Conservation (phyloP, 2,797 vertebrate genomes). For the Brachyrhaphis roseni region DNA sequence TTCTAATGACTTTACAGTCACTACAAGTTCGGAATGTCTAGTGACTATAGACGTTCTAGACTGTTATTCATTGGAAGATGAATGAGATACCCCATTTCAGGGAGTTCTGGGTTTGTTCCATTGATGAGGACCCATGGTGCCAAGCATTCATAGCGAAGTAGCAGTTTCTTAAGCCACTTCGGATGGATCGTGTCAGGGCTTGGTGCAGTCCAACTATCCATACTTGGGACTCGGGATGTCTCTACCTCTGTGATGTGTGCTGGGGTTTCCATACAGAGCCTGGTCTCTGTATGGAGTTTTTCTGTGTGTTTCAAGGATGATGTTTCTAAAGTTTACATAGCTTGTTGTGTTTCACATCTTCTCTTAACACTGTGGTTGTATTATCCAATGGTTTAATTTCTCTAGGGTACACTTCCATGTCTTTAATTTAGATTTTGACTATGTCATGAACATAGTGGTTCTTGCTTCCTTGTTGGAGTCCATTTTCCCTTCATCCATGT, state of each 20-base stretch:
- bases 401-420: background rate
- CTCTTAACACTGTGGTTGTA: background rate
- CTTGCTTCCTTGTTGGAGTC: background rate
- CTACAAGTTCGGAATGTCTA: too few species aligned
- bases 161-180: too few species aligned
- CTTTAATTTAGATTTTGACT: background rate
- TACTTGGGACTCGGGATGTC: background rate
- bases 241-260: background rate
- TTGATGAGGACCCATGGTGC: background rate
- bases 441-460: background rate
- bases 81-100: background rate
- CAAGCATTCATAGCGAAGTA: too few species aligned
- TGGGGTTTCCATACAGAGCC: background rate
- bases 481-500: background rate
- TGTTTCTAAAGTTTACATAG: background rate
- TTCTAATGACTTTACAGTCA: background rate
- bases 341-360: background rate
- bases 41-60: background rate
- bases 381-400: background rate
- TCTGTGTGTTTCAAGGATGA: background rate
- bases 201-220: background rate
- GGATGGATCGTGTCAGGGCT: background rate
- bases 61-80: background rate
- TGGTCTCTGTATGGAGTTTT: background rate
- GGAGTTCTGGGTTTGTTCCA: background rate